Evolutionary conservation across 2,888 invertebrate genomes (phyloP).

Genomic region (Drosophila vallismaia): DNA sequence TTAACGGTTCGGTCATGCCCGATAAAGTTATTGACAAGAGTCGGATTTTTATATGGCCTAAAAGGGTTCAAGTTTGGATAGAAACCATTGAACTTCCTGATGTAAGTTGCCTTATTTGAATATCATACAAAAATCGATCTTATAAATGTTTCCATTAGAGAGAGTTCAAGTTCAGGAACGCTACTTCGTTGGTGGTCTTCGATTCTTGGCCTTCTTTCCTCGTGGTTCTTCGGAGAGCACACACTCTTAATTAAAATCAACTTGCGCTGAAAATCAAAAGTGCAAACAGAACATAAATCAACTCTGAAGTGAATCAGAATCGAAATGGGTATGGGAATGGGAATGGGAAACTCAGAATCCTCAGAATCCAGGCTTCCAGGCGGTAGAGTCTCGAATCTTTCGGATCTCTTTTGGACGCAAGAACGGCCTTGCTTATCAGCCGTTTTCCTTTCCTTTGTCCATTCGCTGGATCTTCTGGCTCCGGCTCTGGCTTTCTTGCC

Average conservation of each 20-base stretch:
- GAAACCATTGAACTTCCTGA: not conserved
- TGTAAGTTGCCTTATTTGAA: not conserved
- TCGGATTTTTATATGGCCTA: conserved; percentile 15
- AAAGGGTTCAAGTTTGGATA: conserved; percentile 28
- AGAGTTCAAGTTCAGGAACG: conserved; percentile 32
- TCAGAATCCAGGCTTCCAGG: conserved; percentile 7
- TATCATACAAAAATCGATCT: not conserved
- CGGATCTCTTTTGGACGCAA: conserved; percentile 26
- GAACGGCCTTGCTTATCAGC: conserved; percentile 75
- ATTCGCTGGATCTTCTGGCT: conserved; percentile 42
- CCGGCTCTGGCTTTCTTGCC: conserved; percentile 57
- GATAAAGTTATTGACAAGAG: conserved; percentile 29
- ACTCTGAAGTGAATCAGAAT: conserved; percentile 74
- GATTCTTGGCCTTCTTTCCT: conserved; percentile 9
- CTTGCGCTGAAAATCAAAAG: conserved; percentile 74
- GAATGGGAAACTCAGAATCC: conserved; percentile 18
- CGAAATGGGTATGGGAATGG: conserved; percentile 13
- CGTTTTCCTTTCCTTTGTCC: conserved; percentile 62
- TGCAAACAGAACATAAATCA: conserved; percentile 73
- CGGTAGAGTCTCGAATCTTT: conserved; percentile 20
- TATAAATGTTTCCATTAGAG: not conserved
- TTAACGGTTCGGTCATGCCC: conserved; percentile 61
- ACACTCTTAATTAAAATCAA: conserved; percentile 67
- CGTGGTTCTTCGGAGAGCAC: conserved; percentile 34
- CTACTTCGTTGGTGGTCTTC: conserved; percentile 46